Conservation (phyloP, 2,797 vertebrate genomes). For the Sorex maritimensis region DNA sequence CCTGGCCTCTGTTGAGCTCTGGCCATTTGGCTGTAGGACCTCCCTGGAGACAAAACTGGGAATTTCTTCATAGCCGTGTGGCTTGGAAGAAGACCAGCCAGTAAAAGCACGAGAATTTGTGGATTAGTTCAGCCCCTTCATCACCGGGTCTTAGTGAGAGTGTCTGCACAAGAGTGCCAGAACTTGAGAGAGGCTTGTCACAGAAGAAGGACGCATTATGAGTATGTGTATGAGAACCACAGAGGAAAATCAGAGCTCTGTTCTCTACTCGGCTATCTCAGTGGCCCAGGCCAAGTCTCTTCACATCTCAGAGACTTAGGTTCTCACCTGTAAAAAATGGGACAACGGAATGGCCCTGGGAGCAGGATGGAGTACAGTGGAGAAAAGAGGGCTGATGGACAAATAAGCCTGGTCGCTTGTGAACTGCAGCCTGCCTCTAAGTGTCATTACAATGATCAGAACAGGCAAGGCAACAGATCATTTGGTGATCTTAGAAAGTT, state of each 20-base stretch:
- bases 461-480: not conserved
- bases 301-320: conserved; percentile 26
- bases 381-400: not conserved
- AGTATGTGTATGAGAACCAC: not conserved
- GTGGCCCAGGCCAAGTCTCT: not conserved
- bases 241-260: not conserved
- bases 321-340: not conserved
- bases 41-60: not conserved
- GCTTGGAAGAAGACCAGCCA: not conserved
- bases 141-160: not conserved
- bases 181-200: not conserved
- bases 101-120: not conserved
- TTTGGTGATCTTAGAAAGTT: not conserved
- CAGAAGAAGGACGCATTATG: not conserved
- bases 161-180: not conserved
- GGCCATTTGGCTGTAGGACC: not conserved
- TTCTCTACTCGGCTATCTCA: not conserved
- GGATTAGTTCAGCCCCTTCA: not conserved
- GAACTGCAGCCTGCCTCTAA: not conserved
- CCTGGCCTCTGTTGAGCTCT: not conserved
- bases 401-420: conserved; percentile 1
- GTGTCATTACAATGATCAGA: not conserved
- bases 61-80: not conserved
- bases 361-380: not conserved
- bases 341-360: not conserved